Base-by-base conservation (phyloP, 2,113 vertebrate genomes). In the Hippotragus niger region DNA sequence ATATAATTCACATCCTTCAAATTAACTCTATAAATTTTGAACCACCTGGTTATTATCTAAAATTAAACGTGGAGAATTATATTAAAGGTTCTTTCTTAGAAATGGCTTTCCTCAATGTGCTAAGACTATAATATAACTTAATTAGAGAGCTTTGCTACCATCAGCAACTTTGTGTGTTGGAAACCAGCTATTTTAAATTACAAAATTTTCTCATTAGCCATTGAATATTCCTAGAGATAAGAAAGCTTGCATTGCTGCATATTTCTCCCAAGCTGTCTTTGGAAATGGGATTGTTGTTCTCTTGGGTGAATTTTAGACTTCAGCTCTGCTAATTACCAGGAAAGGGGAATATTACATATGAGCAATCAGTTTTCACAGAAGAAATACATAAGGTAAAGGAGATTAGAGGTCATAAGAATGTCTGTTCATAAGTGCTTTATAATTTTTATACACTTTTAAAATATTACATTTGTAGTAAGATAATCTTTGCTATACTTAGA, bases 241-340 rank as follows among this genome's bases (percentile, higher is more conserved):
- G 52, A 92, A 96, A 96, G 16, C 31, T 52, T 90, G 25, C 45
- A 33, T 86, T 89, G 76, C 50, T 91, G 31, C 25, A 23, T 94
- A 95, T 97, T 97, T 97, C 53, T 97, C 60, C 19, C 71, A 95
- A 60, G 55, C 10, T 96, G 74, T 89, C 93, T 96, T 91, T 97
- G 53, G 19, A 92, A 11, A 83, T 76, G 62, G 14, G 29, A 89
- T 93, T 94, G 57, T 81, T 58, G 36, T 33, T 36, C 74, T 96
- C 58, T 84, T 87, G 43, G 81, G 52, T 16, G 3, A 90, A 58
- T 76, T 62, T 64, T 58, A 90, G 21, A 90, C 9, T 90, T 25
- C 1, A 92, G 14, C 7, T 95, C 50, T 92, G 64, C 74, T 96
- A 97, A 96, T 97, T 97, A 76, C 29, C 76, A 84, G 11, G 25